A percentile compares a stretch with the other conserved stretches of the same genome.
phyloP scores from a whole-genome alignment of 1,140 invertebrate genomes.

The Procambarus virginalis region DNA sequence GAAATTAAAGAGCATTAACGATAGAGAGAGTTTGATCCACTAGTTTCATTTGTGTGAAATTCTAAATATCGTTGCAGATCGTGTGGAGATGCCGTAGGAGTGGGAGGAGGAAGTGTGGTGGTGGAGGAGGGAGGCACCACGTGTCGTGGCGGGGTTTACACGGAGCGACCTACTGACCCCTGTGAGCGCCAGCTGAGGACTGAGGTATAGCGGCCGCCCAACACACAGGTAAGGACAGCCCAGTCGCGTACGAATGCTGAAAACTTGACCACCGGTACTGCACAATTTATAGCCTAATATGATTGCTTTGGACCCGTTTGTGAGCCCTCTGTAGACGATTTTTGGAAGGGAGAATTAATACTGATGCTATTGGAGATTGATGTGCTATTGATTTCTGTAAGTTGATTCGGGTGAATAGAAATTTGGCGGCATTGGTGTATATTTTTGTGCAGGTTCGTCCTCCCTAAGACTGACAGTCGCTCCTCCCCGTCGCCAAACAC shows the following conservation, averaged over 20 bases:
- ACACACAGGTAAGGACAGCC: slow-evolving; percentile 67
- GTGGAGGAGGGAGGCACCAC: neutral
- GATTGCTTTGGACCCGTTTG: neutral
- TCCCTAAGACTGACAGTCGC: slow-evolving; percentile 66
- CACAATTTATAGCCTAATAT: slow-evolving; percentile 55
- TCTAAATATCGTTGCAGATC: neutral
- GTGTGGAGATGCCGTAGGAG: neutral
- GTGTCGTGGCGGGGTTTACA: slow-evolving; percentile 11
- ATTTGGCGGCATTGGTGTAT: neutral
- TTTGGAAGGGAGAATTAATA: slow-evolving; percentile 21
- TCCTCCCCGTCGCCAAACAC: slow-evolving; percentile 66
- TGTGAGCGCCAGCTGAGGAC: slow-evolving; percentile 44
- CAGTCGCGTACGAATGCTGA: slow-evolving; percentile 64
- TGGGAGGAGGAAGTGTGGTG: neutral
- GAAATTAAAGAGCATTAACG: too few relatives aligned
- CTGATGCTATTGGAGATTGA: neutral
- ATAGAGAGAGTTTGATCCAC: too few relatives aligned
- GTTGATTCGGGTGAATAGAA: neutral
- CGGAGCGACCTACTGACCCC: slow-evolving; percentile 58
- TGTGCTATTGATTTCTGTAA: neutral
- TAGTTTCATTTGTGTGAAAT: too few relatives aligned
- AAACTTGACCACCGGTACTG: slow-evolving; percentile 58
- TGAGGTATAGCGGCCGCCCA: slow-evolving; percentile 66
- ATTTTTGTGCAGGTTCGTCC: slow-evolving; percentile 63
- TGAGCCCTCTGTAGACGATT: neutral